Percentiles rank a stretch among this genome's conserved stretches.
Evolutionary conservation across 92 coral and sea anemone genomes (phyloP).

Genomic region (Plumapathes pennacea): DNA sequence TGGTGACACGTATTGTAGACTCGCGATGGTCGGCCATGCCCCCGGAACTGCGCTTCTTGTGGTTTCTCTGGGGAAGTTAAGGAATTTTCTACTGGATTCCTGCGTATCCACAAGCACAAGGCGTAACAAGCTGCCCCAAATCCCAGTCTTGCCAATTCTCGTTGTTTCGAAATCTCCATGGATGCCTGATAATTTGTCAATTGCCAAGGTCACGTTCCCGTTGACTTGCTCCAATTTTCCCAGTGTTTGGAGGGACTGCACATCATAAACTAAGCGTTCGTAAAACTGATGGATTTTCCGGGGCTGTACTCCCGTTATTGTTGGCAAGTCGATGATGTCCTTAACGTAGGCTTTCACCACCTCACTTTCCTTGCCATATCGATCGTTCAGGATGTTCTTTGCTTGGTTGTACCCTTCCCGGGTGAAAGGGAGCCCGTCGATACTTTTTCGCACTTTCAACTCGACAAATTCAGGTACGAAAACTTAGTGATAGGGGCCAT

Average conservation of each 20-base stretch:
- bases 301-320: conserved; percentile 25
- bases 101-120: conserved; percentile 16
- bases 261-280: conserved; percentile 10
- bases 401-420: conserved; percentile 27
- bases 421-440: conserved; percentile 25
- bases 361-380: conserved; percentile 21
- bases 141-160: conserved; percentile 36
- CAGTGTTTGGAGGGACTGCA: conserved; percentile 19
- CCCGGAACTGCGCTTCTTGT: neutral
- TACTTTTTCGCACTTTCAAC: conserved; percentile 6
- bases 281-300: conserved; percentile 22
- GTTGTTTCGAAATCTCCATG: conserved; percentile 36
- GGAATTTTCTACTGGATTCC: conserved; percentile 15
- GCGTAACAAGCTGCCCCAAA: conserved; percentile 21
- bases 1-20: neutral
- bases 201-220: conserved; percentile 37
- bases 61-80: neutral
- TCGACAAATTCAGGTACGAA: conserved; percentile 24
- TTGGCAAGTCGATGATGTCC: conserved; percentile 40
- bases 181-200: conserved; percentile 34
- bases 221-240: conserved; percentile 14
- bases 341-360: conserved; percentile 30
- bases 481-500: conserved; percentile 24
- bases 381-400: conserved; percentile 10
- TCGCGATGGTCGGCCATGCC: neutral